Evolutionary conservation across 2,113 vertebrate species (phyloP).

Genomic region (Neopipo cinnamomea): DNA sequence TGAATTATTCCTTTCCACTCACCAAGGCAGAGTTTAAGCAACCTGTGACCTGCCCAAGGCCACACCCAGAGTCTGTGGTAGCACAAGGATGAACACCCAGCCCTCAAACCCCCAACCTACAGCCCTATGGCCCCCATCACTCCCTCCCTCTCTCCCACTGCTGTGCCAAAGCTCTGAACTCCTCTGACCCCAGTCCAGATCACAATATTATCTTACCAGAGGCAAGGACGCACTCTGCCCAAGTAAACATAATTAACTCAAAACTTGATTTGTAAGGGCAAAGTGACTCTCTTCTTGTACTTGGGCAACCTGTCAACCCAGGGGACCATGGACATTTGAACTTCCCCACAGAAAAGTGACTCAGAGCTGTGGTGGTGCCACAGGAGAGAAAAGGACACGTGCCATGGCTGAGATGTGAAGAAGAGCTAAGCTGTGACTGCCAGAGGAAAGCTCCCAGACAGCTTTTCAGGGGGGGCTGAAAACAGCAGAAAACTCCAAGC

Average conservation of each 20-base stretch:
- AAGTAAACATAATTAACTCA: slow-evolving; percentile 49
- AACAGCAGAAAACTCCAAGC: neutral
- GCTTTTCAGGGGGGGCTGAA: neutral
- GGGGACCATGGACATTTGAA: slow-evolving; percentile 15
- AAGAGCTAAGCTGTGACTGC: neutral
- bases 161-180: neutral
- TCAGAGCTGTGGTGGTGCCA: accelerated
- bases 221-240: neutral
- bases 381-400: neutral
- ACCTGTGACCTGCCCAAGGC: neutral
- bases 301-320: neutral
- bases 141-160: neutral
- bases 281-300: slow-evolving; percentile 6
- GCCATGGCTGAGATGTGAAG: accelerated
- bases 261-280: slow-evolving; percentile 42
- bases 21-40: neutral
- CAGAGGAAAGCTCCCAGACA: neutral
- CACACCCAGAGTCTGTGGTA: accelerated
- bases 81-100: neutral
- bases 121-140: neutral
- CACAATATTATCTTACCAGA: neutral
- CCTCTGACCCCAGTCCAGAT: neutral
- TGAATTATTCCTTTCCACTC: neutral
- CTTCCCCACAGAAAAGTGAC: neutral
- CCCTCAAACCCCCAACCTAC: neutral